A percentile compares a stretch with the other conserved stretches of the same genome.
Conservation (phyloP, 1,140 invertebrate species). For the Lysiphlebus fabarum region DNA sequence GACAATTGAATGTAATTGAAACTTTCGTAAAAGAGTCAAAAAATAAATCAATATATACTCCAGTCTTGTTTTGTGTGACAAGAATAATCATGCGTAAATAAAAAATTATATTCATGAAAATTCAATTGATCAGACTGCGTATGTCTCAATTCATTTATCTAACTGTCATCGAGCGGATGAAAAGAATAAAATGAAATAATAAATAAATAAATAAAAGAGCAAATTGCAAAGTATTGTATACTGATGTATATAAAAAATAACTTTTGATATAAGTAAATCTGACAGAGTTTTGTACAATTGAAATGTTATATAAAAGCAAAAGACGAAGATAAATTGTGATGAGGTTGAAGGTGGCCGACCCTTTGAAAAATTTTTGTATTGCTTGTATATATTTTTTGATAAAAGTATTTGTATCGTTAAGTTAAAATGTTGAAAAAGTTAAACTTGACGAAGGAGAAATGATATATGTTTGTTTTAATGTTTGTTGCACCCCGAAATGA, state of each 20-base stretch:
- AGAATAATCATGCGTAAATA: conserved; percentile 12
- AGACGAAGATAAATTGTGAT: conserved; percentile 23
- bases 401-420: background rate
- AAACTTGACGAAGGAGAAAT: conserved; percentile 1
- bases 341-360: conserved; percentile 2
- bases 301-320: conserved; percentile 17
- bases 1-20: no score
- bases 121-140: conserved; percentile 9
- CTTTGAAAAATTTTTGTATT: conserved; percentile 1
- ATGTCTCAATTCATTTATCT: conserved; percentile 8
- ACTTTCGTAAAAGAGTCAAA: no score
- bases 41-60: background rate
- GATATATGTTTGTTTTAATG: conserved; percentile 7
- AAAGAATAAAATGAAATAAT: background rate
- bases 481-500: background rate
- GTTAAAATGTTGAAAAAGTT: background rate
- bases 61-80: background rate
- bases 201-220: background rate
- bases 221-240: background rate
- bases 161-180: conserved; percentile 12
- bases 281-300: conserved; percentile 19
- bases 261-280: conserved; percentile 6
- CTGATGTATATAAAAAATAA: background rate
- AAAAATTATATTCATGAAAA: conserved; percentile 1
- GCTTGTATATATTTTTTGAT: background rate